Evolutionary conservation across 2,113 vertebrate species (phyloP).

Genomic region (Carettochelys insculpta): DNA sequence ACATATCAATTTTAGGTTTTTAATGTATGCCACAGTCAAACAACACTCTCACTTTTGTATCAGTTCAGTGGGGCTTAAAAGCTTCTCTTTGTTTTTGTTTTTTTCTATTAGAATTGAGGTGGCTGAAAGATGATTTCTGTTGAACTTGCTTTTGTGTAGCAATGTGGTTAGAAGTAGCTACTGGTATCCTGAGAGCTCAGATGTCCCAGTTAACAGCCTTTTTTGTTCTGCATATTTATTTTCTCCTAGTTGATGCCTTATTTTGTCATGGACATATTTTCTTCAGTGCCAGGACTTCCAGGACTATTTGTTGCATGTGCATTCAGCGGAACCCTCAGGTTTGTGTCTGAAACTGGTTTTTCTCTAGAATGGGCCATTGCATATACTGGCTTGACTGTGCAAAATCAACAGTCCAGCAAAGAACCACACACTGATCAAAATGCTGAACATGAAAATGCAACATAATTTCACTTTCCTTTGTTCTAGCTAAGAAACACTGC

Average conservation of each 20-base stretch:
- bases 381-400: not conserved
- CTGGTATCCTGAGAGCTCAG: not conserved
- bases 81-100: not conserved
- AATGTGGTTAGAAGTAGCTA: not conserved
- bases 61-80: not conserved
- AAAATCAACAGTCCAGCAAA: not conserved
- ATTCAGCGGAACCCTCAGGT: constrained; percentile 91
- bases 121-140: not conserved
- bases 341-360: not conserved
- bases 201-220: not conserved
- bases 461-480: not conserved
- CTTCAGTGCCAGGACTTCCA: constrained; percentile 82
- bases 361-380: not conserved
- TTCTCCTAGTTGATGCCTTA: constrained; percentile 84
- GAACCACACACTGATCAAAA: not conserved
- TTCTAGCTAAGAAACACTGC: not conserved
- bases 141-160: not conserved
- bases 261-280: constrained; percentile 88
- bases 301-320: constrained; percentile 89
- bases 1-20: not conserved
- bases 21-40: not conserved
- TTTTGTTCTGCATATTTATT: not conserved
- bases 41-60: not conserved
- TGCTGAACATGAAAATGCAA: not conserved
- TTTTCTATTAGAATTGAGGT: not conserved